Evolutionary conservation across 2,113 vertebrate species (phyloP).

Genomic region (Gobio gobio): DNA sequence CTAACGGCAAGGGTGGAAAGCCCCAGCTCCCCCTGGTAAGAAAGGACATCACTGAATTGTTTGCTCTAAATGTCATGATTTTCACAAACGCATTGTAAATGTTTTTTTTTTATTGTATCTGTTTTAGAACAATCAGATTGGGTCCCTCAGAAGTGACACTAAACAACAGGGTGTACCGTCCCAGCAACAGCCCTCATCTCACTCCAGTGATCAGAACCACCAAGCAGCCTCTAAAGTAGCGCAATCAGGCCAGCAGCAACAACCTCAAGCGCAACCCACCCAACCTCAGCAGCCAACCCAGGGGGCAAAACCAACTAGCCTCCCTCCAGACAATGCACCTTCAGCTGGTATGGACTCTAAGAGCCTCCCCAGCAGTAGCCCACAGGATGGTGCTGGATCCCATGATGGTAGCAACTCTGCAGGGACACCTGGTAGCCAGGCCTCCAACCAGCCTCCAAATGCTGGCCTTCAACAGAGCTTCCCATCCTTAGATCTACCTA

Average conservation of each 20-base stretch:
- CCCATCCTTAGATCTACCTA: constrained; percentile 58
- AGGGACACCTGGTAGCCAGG: constrained; percentile 81
- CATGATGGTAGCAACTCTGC: constrained; percentile 83
- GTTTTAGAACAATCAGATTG: constrained; percentile 86
- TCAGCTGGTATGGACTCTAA: constrained; percentile 86
- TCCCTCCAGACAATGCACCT: constrained; percentile 85
- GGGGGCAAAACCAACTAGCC: constrained; percentile 73
- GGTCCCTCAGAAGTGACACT: constrained; percentile 85
- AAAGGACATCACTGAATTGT: constrained; percentile 1
- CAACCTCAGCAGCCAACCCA: constrained; percentile 69
- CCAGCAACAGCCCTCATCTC: constrained; percentile 77
- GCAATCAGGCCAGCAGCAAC: constrained; percentile 81
- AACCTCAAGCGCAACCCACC: constrained; percentile 69
- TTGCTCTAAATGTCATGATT: neutral
- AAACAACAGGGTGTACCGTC: constrained; percentile 75
- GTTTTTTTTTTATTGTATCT: constrained; percentile 61
- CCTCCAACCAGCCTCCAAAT: constrained; percentile 66
- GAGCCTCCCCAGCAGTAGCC: constrained; percentile 84
- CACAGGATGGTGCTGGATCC: constrained; percentile 80
- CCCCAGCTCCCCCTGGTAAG: constrained; percentile 90
- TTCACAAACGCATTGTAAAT: neutral
- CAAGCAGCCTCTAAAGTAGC: constrained; percentile 89
- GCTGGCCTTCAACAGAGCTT: constrained; percentile 83
- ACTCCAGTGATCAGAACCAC: constrained; percentile 88
- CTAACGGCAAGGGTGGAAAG: constrained; percentile 91